Conservation (phyloP, 2,888 invertebrate species). For the Phyllotreta cruciferae region DNA sequence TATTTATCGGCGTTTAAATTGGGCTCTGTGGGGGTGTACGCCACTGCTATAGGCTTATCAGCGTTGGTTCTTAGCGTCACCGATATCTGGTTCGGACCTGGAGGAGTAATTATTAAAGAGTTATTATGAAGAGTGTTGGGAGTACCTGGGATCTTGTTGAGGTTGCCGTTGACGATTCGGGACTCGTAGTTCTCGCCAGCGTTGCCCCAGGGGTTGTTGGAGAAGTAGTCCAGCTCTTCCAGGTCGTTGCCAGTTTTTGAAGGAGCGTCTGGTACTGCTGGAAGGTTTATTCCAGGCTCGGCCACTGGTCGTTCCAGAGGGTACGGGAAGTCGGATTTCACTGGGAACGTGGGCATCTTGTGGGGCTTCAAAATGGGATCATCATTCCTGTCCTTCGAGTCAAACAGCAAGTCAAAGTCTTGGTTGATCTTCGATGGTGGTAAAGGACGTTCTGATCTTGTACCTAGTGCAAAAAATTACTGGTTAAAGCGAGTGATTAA, state of each 20-base stretch:
- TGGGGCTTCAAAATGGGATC: constrained; percentile 60
- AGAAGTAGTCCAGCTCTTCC: constrained; percentile 40
- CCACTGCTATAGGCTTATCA: constrained; percentile 70
- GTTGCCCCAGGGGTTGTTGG: constrained; percentile 58
- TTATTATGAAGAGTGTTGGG: neutral
- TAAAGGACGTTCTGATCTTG: constrained; percentile 62
- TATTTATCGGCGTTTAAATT: constrained; percentile 54
- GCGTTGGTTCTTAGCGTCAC: constrained; percentile 59
- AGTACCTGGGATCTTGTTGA: constrained; percentile 26
- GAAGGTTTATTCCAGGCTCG: constrained; percentile 59
- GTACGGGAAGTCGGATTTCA: constrained; percentile 71
- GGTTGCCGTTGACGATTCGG: constrained; percentile 58
- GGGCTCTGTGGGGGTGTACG: constrained; percentile 68
- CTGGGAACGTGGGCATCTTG: constrained; percentile 51
- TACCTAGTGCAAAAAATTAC: constrained; percentile 47
- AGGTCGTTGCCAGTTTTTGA: constrained; percentile 52
- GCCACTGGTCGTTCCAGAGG: constrained; percentile 65
- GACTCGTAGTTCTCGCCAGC: constrained; percentile 58
- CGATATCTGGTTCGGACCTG: constrained; percentile 51
- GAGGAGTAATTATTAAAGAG: neutral
- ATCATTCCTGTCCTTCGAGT: constrained; percentile 57
- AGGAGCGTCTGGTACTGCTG: constrained; percentile 56
- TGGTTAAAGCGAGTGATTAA: neutral
- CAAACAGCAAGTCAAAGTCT: constrained; percentile 59
- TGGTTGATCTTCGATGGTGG: constrained; percentile 56